Conservation (phyloP, 2,888 invertebrate genomes). For the Acrobasis consociella region DNA sequence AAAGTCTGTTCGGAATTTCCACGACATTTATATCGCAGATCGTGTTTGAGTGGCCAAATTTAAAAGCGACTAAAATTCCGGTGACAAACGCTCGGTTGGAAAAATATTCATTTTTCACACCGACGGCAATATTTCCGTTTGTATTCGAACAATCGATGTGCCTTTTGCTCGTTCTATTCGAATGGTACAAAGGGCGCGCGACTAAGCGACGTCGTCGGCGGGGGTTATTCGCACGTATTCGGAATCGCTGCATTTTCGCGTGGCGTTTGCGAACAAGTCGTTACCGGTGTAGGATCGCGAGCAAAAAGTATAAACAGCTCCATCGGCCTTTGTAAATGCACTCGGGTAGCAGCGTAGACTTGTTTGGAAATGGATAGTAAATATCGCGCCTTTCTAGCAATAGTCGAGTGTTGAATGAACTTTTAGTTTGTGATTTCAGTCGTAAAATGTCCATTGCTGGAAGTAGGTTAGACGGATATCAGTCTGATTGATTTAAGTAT, state of each 20-base stretch:
- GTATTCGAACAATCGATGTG: constrained; percentile 64
- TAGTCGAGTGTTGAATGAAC: too few relatives aligned
- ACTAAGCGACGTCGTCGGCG: constrained; percentile 42
- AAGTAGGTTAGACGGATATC: too few relatives aligned
- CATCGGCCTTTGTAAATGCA: constrained; percentile 54
- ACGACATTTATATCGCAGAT: constrained; percentile 29
- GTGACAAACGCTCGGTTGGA: constrained; percentile 43
- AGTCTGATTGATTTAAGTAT: too few relatives aligned
- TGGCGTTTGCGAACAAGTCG: constrained; percentile 64
- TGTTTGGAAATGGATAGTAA: background rate
- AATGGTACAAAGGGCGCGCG: constrained; percentile 49
- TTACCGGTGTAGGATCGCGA: constrained; percentile 60
- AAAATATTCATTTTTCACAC: constrained; percentile 65
- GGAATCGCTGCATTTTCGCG: constrained; percentile 58
- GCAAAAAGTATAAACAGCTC: constrained; percentile 54
- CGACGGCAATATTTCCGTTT: constrained; percentile 63
- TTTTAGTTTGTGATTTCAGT: too few relatives aligned
- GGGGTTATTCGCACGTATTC: constrained; percentile 55
- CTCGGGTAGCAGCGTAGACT: constrained; percentile 28
- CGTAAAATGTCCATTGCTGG: too few relatives aligned
- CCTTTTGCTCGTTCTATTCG: constrained; percentile 54
- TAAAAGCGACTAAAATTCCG: constrained; percentile 42
- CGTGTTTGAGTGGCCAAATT: constrained; percentile 42
- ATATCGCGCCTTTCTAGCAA: background rate
- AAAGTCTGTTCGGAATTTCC: constrained; percentile 38